Conservation (phyloP, 2,888 invertebrate species). For the Polyommatus icarus region DNA sequence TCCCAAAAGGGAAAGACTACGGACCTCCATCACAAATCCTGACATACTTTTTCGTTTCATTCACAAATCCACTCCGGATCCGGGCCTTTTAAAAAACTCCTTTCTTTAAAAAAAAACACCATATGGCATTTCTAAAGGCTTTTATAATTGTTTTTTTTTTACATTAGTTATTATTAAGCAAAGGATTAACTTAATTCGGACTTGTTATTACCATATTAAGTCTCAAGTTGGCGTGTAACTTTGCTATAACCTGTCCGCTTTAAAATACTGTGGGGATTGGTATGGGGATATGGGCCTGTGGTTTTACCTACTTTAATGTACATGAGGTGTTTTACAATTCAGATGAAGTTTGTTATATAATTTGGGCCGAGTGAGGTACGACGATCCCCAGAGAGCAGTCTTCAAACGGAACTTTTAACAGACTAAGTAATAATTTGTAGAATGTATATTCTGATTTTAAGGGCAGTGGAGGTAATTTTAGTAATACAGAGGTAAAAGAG, state of each 20-base stretch:
- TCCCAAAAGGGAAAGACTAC: constrained; percentile 2
- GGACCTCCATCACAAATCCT: constrained; percentile 2
- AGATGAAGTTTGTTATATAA: constrained; percentile 18
- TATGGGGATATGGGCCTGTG: neutral
- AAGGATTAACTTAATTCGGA: neutral
- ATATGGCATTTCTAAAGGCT: neutral
- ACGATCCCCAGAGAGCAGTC: neutral
- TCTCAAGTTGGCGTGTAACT: neutral
- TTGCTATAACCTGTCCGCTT: neutral
- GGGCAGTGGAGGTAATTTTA: neutral
- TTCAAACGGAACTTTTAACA: constrained; percentile 19
- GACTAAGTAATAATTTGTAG: constrained; percentile 12
- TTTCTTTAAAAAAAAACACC: neutral
- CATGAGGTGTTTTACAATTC: constrained; percentile 13
- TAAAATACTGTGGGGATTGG: neutral
- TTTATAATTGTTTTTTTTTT: neutral
- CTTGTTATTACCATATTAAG: neutral
- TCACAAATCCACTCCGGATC: constrained; percentile 1
- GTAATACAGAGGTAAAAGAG: neutral
- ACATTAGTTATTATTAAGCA: neutral
- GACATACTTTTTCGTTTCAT: constrained; percentile 16
- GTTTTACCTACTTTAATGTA: constrained; percentile 11
- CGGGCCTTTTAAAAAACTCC: neutral
- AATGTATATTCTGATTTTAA: neutral
- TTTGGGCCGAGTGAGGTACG: constrained; percentile 5